Percentiles rank a stretch among this genome's conserved stretches.
Evolutionary conservation across 2,113 vertebrate genomes (phyloP).

Genomic region (Platichthys flesus): DNA sequence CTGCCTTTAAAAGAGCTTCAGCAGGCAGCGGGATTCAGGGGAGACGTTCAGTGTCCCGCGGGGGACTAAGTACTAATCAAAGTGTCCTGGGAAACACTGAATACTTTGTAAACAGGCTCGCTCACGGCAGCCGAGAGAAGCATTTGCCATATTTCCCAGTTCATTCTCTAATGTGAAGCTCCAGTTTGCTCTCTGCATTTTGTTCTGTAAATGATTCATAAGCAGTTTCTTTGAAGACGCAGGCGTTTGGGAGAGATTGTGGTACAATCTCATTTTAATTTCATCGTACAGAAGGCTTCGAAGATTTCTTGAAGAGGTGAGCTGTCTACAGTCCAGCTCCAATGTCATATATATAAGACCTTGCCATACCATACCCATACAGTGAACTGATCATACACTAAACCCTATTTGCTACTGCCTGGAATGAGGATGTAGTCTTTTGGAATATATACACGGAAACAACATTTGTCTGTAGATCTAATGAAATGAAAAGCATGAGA

Average conservation of each 20-base stretch:
- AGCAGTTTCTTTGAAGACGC: background rate
- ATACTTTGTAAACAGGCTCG: too few relatives aligned
- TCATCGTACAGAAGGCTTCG: background rate
- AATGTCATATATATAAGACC: background rate
- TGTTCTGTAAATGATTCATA: background rate
- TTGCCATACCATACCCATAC: background rate
- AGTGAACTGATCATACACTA: too few relatives aligned
- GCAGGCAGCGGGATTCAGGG: background rate
- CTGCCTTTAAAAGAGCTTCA: slow-evolving; percentile 27
- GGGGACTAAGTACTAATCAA: background rate
- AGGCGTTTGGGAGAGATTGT: background rate
- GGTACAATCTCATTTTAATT: background rate
- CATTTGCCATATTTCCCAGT: background rate
- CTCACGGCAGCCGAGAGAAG: too few relatives aligned
- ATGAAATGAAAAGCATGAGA: background rate
- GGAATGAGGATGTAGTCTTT: background rate
- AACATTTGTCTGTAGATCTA: background rate
- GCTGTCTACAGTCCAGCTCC: background rate
- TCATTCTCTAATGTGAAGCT: background rate
- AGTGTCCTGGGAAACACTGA: background rate
- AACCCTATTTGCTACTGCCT: background rate
- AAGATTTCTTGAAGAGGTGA: background rate
- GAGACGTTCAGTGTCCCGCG: background rate
- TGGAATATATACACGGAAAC: background rate
- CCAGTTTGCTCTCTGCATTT: background rate